Evolutionary conservation across 37 sponge, comb jelly and placozoan species (phyloP).

Genomic region (Lycopodina hypogea): DNA sequence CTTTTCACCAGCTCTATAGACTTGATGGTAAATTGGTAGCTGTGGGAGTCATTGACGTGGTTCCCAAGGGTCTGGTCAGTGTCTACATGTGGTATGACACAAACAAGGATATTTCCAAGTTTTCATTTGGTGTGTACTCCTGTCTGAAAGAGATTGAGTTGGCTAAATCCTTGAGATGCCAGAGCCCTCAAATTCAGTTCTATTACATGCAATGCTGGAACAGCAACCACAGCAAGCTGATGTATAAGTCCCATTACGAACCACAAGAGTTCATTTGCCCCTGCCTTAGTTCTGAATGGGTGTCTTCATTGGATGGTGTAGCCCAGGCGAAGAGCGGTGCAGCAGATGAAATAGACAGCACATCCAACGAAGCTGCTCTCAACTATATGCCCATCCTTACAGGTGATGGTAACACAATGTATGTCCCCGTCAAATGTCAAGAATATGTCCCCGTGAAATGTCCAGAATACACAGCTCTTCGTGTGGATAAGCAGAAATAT

Average conservation of each 20-base stretch:
- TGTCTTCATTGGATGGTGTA: conserved; percentile 52
- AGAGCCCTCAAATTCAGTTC: conserved; percentile 60
- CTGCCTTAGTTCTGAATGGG: conserved; percentile 64
- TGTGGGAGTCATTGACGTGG: conserved; percentile 80
- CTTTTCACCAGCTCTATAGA: conserved; percentile 83
- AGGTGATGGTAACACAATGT: background rate
- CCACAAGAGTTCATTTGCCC: conserved; percentile 87
- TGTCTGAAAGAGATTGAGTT: conserved; percentile 87
- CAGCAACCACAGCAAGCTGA: conserved; percentile 69
- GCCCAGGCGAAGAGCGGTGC: conserved; percentile 19
- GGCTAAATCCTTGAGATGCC: conserved; percentile 43
- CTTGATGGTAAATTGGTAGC: conserved; percentile 85
- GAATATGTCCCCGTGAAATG: background rate
- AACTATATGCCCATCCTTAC: background rate
- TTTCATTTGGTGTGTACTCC: conserved; percentile 89
- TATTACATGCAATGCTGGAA: conserved; percentile 94
- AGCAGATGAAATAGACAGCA: background rate
- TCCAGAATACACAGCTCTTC: conserved; percentile 25
- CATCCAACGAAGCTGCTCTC: background rate
- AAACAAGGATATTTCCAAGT: conserved; percentile 68
- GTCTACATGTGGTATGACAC: conserved; percentile 90
- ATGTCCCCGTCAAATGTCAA: background rate
- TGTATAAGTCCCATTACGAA: conserved; percentile 83
- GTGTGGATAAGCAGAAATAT: conserved; percentile 23
- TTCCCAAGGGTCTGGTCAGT: conserved; percentile 88